A percentile compares a stretch with the other conserved stretches of the same genome.
phyloP scores from a whole-genome alignment of 2,113 vertebrate genomes.

The Neopipo cinnamomea region DNA sequence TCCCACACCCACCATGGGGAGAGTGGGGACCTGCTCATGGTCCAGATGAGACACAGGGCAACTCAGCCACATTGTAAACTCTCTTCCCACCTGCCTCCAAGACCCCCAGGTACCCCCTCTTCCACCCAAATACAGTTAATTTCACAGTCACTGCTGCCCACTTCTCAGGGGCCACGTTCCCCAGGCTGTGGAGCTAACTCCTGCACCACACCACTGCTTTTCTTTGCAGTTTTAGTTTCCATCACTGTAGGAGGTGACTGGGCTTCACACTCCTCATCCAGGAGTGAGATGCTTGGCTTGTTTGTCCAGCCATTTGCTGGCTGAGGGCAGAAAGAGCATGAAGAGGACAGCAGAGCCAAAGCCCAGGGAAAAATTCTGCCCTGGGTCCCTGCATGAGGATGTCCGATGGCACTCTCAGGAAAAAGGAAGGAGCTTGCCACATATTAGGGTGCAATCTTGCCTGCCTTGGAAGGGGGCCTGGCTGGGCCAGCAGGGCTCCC shows the following conservation, averaged over 20 bases:
- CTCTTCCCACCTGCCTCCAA: not conserved
- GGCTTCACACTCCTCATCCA: not conserved
- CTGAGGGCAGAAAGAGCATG: not conserved
- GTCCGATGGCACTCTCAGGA: not conserved
- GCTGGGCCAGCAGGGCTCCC: not conserved
- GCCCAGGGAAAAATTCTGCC: not conserved
- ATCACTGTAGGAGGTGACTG: rapidly evolving
- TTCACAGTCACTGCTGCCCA: not conserved
- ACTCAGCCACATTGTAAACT: not conserved
- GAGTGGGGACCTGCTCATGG: not conserved
- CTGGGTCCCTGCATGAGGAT: not conserved
- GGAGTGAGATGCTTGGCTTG: not conserved
- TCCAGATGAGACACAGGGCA: not conserved
- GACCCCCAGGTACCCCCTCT: not conserved
- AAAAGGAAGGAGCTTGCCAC: not conserved
- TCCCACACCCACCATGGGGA: not conserved
- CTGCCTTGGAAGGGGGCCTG: not conserved
- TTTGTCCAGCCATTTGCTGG: not conserved
- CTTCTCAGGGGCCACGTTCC: not conserved
- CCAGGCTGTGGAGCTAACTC: not conserved
- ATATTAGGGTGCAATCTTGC: not conserved
- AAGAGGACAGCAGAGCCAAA: not conserved
- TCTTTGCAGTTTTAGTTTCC: not conserved
- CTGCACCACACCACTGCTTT: not conserved
- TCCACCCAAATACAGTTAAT: not conserved